Base-by-base conservation (phyloP, 2,797 vertebrate species). In the Myotis daubentonii region DNA sequence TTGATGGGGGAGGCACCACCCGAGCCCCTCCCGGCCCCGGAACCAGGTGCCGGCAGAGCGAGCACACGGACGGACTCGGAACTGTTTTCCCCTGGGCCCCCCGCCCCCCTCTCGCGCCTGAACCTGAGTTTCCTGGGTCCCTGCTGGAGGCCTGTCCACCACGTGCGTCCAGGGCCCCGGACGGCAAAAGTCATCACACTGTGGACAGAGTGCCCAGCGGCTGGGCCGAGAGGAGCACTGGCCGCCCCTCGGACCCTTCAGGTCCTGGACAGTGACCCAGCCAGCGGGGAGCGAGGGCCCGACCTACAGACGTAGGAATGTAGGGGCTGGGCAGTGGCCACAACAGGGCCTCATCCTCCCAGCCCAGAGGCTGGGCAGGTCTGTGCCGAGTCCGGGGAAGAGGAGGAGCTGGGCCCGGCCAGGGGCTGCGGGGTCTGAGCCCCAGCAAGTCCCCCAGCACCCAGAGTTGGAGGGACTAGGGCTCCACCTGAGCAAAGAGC, bases 141-240 rank as follows among this genome's bases (percentile, higher is more conserved):
- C 44, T 47, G 25, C 25, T 28, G 57, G 57, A 7, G 41, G 68
- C 19, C 62, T 5, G n/a, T 55, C 17, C 23, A 62, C 30, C 9
- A 0, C 0, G n/a, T 16, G 57, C 13, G 28, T 79, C 25, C 25
- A 6, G 25, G 41, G 19, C 11, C 36, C 83, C 0, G 51, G 38
- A 49, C 19, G 1, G 13, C 23, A 0, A 17, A 0, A 22, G 16
- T 51, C 51, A 28, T 41, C 9, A 2, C 0, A 0, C 4, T 4
- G 17, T 1, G 23, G 28, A 47, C 30, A 57, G 60, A n/a, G 51
- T 38, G 22, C 60, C 51, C 5, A 13, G 62, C 8, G 22, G 55
- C 36, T 10, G 11, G 57, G 75, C 23, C 1, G 2, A 44, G 79
- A 65, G 6, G 8, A 23, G 3, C 11, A 9, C 53, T 9, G 30